These are phyloP conservation scores for Xenopus borealis DNA, from an alignment of 2,113 vertebrate genomes.

Conservation along the genomic window DNA sequence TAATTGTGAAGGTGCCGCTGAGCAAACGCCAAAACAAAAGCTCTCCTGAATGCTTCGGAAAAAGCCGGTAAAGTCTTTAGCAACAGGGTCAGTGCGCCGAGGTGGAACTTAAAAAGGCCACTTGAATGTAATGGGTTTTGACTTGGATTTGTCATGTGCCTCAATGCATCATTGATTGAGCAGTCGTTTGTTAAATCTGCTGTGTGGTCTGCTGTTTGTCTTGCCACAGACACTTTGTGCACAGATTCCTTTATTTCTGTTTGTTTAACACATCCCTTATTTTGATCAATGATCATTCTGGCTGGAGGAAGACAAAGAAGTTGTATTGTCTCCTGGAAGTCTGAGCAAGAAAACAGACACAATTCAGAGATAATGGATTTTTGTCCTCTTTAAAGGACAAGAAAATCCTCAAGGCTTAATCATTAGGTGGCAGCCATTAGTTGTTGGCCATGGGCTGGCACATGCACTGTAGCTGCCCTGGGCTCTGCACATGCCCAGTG, in stretches of 20 bases:
- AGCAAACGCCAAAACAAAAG: constrained; percentile 62
- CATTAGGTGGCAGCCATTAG: no score
- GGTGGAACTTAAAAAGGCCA: constrained; percentile 78
- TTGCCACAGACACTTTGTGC: constrained; percentile 62
- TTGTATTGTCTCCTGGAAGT: neutral
- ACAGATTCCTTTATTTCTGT: constrained; percentile 22
- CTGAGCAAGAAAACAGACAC: neutral
- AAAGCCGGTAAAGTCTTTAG: constrained; percentile 70
- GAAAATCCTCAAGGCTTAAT: no score
- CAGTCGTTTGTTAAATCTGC: constrained; percentile 88
- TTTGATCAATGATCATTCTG: neutral
- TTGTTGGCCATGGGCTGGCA: no score
- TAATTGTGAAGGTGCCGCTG: constrained; percentile 65
- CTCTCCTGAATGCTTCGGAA: constrained; percentile 63
- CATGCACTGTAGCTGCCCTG: no score
- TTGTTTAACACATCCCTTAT: neutral
- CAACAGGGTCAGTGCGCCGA: constrained; percentile 74
- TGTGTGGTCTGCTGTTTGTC: constrained; percentile 68
- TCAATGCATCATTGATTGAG: constrained; percentile 85
- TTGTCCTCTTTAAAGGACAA: no score
- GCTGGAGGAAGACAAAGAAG: neutral
- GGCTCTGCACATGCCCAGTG: no score
- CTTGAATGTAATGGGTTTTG: constrained; percentile 84
- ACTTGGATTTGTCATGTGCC: constrained; percentile 84
- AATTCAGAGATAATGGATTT: no score